Percentiles rank a stretch among this genome's conserved stretches.
phyloP scores from a whole-genome alignment of 2,888 invertebrate genomes.

The Epinotia brunnichana region DNA sequence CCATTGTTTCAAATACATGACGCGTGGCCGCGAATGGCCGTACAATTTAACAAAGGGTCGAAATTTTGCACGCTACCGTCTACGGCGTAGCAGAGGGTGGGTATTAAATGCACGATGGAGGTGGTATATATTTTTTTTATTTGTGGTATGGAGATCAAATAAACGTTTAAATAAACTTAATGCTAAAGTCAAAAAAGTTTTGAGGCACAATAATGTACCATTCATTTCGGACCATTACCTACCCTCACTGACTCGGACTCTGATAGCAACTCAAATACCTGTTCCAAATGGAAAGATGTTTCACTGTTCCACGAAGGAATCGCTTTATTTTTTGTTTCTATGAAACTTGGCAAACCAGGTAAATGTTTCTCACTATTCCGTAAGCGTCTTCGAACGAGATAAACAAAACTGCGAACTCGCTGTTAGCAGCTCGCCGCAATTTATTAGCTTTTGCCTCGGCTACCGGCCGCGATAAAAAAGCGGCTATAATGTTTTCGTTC shows the following conservation, averaged over 20 bases:
- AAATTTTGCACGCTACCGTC: background rate
- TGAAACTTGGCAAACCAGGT: slow-evolving; percentile 27
- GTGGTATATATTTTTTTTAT: background rate
- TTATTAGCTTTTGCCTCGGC: slow-evolving; percentile 49
- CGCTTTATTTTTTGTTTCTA: background rate
- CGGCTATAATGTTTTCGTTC: slow-evolving; percentile 13
- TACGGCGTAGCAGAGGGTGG: background rate
- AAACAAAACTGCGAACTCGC: slow-evolving; percentile 48
- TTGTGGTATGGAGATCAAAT: background rate
- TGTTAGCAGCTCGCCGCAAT: slow-evolving; percentile 49
- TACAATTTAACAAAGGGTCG: background rate
- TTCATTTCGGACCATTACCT: background rate
- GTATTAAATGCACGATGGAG: background rate
- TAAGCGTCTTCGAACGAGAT: slow-evolving; percentile 46
- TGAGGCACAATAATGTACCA: background rate
- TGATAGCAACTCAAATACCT: background rate
- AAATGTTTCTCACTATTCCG: slow-evolving; percentile 37
- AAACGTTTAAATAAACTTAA: background rate
- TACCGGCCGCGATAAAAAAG: slow-evolving; percentile 32
- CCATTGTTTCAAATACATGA: background rate
- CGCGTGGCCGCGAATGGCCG: background rate
- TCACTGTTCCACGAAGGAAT: background rate
- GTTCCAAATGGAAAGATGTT: no score
- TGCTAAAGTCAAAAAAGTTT: background rate
- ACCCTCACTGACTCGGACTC: background rate